Evolutionary conservation across 2,113 vertebrate genomes (phyloP), one percentile per base, ranked within the genome.

Genomic region (Trogon surrucura): DNA sequence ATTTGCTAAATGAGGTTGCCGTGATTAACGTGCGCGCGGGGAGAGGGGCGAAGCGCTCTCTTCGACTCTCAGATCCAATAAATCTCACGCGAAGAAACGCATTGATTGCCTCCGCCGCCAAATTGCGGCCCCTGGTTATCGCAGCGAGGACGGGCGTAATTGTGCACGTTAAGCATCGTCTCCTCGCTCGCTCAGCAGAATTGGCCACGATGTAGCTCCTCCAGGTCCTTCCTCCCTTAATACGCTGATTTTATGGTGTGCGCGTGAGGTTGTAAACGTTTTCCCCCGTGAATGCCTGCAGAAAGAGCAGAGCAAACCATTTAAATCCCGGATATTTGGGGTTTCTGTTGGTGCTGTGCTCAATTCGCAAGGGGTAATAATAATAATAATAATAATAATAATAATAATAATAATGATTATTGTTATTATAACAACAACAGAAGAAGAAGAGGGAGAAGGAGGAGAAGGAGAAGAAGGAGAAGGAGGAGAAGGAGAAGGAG

Each of bases 121-220:
- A 72, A 83, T 62, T 89, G 85, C 72, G 58, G 58, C 38, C 34
- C 38, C 41, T 7, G 51, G 71, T 62, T 54, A 34, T 62, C 88
- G 75, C 34, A 54, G 74, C 20, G 45, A 82, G 77, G 56, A 74
- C 9, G 70, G 60, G 44, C 57, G n/a, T 83, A 83, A 86, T 71
- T 44, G 85, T 54, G 38, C 45, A 38, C 32, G 29, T 71, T 57
- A 45, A 77, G 60, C 66, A 71, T 60, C 14, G 19, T 17, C 91
- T 56, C 83, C 89, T 71, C 21, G 82, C 66, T 66, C 25, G 12
- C 66, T 96, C 91, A 88, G 96, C 89, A 95, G 45, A 88, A 72
- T 18, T 50, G 56, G 83, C 61, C 34, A 60, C 47, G 22, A 9
- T 80, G 41, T 36, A 91, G 57, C 58, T 75, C 54, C 50, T 77